Conservation (phyloP, 2,113 vertebrate genomes). For the Protobothrops flavoviridis region DNA sequence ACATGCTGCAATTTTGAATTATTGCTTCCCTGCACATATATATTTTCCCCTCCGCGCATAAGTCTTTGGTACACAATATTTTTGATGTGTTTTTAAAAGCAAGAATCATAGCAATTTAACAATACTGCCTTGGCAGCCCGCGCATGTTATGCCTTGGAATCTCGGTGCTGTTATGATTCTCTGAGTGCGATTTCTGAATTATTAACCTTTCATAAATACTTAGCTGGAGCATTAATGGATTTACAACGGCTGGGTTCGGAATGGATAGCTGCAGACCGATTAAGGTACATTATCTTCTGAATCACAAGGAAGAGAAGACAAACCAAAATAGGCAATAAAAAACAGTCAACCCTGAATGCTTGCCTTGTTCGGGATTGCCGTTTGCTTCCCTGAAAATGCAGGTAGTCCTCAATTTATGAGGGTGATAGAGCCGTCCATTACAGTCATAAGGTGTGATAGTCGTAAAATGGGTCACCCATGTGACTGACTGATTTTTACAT, state of each 20-base stretch:
- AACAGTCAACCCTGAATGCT: neutral
- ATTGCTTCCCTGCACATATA: neutral
- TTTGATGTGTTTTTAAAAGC: neutral
- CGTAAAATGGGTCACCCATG: neutral
- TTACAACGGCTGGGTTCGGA: too few species aligned
- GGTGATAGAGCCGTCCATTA: neutral
- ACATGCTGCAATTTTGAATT: constrained; percentile 8
- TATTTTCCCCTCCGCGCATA: neutral
- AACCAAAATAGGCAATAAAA: neutral
- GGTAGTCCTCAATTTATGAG: neutral
- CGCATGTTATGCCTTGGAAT: constrained; percentile 23
- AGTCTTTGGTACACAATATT: constrained; percentile 1
- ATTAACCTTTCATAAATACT: neutral
- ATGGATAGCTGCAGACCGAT: neutral
- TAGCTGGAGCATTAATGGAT: neutral
- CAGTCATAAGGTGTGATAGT: neutral
- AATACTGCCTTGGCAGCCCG: neutral
- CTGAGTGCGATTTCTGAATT: neutral
- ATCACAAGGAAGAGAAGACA: neutral
- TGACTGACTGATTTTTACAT: neutral
- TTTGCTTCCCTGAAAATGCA: neutral
- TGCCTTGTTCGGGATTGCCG: neutral
- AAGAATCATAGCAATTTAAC: neutral
- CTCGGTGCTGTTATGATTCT: neutral
- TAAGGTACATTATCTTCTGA: accelerated